Evolutionary conservation across 2,888 invertebrate genomes (phyloP).

Genomic region (Philereme vetulata): DNA sequence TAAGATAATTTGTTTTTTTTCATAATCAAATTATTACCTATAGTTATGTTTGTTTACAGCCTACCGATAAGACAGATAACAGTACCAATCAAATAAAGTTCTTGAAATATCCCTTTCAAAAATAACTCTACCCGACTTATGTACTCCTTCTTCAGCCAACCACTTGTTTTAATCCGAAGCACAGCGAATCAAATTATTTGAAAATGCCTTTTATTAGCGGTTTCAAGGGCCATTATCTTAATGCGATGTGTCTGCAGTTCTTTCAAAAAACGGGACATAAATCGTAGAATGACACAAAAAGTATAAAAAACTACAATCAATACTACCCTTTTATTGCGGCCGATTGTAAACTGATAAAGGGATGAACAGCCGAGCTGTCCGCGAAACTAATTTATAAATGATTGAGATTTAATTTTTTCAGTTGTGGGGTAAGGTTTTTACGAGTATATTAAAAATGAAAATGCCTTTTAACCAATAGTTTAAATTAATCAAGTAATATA

Average conservation of each 20-base stretch:
- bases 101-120: too few relatives aligned
- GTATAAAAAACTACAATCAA: slow-evolving; percentile 72
- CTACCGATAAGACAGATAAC: too few relatives aligned
- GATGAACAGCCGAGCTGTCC: slow-evolving; percentile 78
- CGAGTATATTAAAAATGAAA: too few relatives aligned
- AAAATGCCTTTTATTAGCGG: slow-evolving; percentile 49
- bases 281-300: slow-evolving; percentile 67
- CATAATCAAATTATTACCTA: too few relatives aligned
- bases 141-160: not conserved
- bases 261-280: slow-evolving; percentile 60
- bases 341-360: slow-evolving; percentile 80
- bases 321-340: slow-evolving; percentile 78
- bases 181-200: slow-evolving; percentile 23
- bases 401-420: slow-evolving; percentile 78
- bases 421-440: slow-evolving; percentile 37
- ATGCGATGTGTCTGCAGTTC: slow-evolving; percentile 53
- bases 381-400: slow-evolving; percentile 82
- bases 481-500: too few relatives aligned
- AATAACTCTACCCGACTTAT: too few relatives aligned
- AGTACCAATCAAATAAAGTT: too few relatives aligned
- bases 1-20: too few relatives aligned
- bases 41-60: too few relatives aligned
- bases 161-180: slow-evolving; percentile 34
- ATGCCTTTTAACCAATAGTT: too few relatives aligned
- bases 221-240: slow-evolving; percentile 62